These are phyloP conservation scores for Euproctis similis DNA, from an alignment of 2,888 invertebrate genomes.

Conservation along the genomic window DNA sequence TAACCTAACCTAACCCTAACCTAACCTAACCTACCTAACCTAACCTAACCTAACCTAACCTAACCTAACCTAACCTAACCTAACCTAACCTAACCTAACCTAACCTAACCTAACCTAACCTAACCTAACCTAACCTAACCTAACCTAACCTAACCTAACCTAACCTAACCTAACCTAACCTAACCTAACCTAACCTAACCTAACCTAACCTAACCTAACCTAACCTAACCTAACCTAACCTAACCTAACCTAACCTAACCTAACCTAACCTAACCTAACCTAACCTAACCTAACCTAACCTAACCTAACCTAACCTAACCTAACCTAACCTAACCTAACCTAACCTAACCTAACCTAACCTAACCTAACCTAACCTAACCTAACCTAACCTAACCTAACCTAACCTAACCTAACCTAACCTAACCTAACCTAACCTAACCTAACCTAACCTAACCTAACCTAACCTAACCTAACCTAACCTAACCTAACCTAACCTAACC, in stretches of 20 bases:
- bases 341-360: constrained; percentile 8
- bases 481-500: constrained; percentile 8
- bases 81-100: constrained; percentile 24
- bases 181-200: constrained; percentile 13
- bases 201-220: constrained; percentile 15
- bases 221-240: constrained; percentile 17
- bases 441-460: constrained; percentile 4
- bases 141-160: constrained; percentile 23
- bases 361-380: constrained; percentile 9
- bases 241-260: constrained; percentile 20
- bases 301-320: constrained; percentile 9
- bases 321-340: constrained; percentile 18
- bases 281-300: constrained; percentile 11
- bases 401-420: constrained; percentile 9
- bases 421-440: constrained; percentile 6
- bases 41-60: constrained; percentile 15
- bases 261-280: constrained; percentile 19
- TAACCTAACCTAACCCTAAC: no score
- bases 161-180: constrained; percentile 16
- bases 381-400: constrained; percentile 10
- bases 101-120: constrained; percentile 16
- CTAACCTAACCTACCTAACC: no score
- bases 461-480: constrained; percentile 8
- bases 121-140: constrained; percentile 23
- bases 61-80: constrained; percentile 20